Conservation (phyloP, 2,888 invertebrate genomes). For the Ophioninae sp. region DNA sequence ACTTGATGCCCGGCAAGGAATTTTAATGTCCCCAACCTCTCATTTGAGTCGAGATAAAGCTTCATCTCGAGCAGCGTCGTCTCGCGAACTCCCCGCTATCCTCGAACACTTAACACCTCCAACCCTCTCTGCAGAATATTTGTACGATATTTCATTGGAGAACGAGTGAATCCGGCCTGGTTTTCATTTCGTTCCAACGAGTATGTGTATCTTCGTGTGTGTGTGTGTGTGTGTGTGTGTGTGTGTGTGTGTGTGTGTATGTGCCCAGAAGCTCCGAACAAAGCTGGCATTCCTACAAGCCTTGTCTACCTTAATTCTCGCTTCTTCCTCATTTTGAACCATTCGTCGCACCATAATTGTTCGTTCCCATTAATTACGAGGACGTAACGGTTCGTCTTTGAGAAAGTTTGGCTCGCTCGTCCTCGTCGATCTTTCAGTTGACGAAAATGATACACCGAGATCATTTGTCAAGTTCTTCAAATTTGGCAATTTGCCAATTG, state of each 20-base stretch:
- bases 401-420: neutral
- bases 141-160: slow-evolving; percentile 58
- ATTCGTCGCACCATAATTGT: slow-evolving; percentile 53
- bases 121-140: slow-evolving; percentile 52
- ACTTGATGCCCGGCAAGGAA: slow-evolving; percentile 65
- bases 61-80: slow-evolving; percentile 11
- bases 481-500: too few species aligned
- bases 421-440: neutral
- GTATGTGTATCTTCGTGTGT: neutral
- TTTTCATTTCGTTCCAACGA: neutral
- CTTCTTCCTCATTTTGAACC: slow-evolving; percentile 43
- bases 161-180: slow-evolving; percentile 50
- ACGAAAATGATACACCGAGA: neutral
- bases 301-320: slow-evolving; percentile 32
- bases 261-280: neutral
- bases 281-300: slow-evolving; percentile 15
- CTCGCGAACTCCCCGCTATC: slow-evolving; percentile 1
- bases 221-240: neutral
- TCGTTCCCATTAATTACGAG: slow-evolving; percentile 33
- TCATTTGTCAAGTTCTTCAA: neutral
- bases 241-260: neutral
- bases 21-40: slow-evolving; percentile 63
- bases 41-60: slow-evolving; percentile 45
- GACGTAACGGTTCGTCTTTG: slow-evolving; percentile 4
- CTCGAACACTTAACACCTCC: slow-evolving; percentile 6